These are phyloP conservation scores for Rhynchotus rufescens DNA, from an alignment of 2,797 vertebrate genomes.

Conservation along the genomic window DNA sequence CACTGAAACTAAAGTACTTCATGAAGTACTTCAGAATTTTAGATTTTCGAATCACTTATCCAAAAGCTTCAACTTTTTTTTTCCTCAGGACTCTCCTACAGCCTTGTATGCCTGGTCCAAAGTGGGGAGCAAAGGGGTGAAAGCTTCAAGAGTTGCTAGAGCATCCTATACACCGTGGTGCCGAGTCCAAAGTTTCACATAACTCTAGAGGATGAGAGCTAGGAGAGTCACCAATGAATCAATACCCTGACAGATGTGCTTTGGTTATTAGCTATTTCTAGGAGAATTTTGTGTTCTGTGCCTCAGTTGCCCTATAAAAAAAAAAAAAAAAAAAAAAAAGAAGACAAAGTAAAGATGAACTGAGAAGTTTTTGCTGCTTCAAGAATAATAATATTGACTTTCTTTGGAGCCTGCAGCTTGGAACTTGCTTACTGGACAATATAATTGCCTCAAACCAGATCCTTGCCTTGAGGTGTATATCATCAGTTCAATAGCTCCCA, in stretches of 20 bases:
- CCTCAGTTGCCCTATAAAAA: not conserved
- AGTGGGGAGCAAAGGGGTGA: not conserved
- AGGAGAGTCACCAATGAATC: not conserved
- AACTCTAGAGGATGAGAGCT: not conserved
- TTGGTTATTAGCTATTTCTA: not conserved
- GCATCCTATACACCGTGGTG: not conserved
- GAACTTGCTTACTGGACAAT: conserved; percentile 15
- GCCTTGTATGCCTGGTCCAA: too few relatives aligned
- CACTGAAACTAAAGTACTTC: rapidly evolving
- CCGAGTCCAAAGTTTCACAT: not conserved
- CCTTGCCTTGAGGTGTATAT: not conserved
- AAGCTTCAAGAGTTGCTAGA: not conserved
- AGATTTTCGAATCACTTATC: not conserved
- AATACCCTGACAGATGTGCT: not conserved
- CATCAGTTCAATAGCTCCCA: not conserved
- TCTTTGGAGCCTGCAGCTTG: not conserved
- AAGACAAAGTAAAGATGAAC: not conserved
- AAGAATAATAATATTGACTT: not conserved
- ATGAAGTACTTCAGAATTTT: not conserved
- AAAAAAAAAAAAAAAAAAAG: not conserved
- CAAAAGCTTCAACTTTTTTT: not conserved
- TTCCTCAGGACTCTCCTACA: not conserved
- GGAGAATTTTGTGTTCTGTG: not conserved
- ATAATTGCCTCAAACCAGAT: not conserved
- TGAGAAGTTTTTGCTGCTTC: not conserved